A percentile compares a stretch with the other conserved stretches of the same genome.
Evolutionary conservation across 35 echinoderm and acorn worm species (phyloP).

Genomic region (Strongylocentrotus purpuratus): DNA sequence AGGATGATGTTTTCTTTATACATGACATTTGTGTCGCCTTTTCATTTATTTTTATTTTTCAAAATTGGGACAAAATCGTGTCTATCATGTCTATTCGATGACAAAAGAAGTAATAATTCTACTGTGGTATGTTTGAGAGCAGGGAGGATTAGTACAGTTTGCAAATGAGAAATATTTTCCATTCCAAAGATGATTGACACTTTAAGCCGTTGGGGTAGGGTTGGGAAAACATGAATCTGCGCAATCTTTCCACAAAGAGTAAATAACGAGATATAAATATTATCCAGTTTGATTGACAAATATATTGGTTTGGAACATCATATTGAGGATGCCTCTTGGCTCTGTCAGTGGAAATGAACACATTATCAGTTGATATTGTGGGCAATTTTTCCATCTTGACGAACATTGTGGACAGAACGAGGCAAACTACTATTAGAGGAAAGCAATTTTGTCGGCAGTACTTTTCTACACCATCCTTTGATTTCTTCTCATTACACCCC

Average conservation of each 20-base stretch:
- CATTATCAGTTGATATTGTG: neutral
- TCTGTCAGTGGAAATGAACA: neutral
- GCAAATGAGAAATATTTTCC: neutral
- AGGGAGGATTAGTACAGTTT: neutral
- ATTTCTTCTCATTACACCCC: no score
- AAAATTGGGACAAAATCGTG: no score
- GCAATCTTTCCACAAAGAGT: neutral
- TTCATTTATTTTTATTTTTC: no score
- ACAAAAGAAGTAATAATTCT: no score
- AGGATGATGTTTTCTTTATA: no score
- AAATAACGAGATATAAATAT: neutral
- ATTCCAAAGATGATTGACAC: neutral
- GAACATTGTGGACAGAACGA: no score
- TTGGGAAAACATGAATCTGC: neutral
- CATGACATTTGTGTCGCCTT: no score
- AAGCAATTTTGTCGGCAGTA: no score
- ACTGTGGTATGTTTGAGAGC: no score
- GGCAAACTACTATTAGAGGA: no score
- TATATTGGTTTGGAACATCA: constrained; percentile 5
- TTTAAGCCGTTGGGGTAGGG: neutral
- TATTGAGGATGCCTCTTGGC: neutral
- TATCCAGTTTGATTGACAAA: neutral
- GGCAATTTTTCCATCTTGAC: neutral
- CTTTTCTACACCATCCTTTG: no score
- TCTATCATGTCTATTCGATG: no score